A percentile compares a stretch with the other conserved stretches of the same genome.
These are phyloP conservation scores for Sturnira hondurensis DNA, from an alignment of 2,113 vertebrate genomes.

Conservation along the genomic window DNA sequence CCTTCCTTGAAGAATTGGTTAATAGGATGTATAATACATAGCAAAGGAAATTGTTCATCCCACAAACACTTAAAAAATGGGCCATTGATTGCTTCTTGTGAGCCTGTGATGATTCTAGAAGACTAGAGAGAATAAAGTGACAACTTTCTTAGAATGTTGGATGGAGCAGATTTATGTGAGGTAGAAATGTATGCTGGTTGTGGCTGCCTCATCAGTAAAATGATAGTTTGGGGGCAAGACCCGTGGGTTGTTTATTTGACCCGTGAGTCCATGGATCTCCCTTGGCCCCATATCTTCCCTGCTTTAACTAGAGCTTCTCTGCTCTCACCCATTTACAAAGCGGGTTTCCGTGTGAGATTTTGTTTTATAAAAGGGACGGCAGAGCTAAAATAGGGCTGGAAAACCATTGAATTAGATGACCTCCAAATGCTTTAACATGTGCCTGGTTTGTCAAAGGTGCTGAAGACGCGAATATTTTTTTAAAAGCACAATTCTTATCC, in stretches of 20 bases:
- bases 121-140: neutral
- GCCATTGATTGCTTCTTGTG: neutral
- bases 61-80: neutral
- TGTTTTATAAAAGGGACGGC: neutral
- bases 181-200: neutral
- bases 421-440: neutral
- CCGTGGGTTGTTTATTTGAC: neutral
- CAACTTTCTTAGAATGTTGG: neutral
- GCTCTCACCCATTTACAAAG: neutral
- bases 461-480: neutral
- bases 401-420: neutral
- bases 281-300: rapidly evolving
- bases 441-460: neutral
- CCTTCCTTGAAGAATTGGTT: slow-evolving; percentile 37
- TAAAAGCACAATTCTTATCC: neutral
- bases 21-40: neutral
- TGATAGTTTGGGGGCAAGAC: neutral
- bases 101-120: neutral
- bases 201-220: neutral
- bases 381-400: neutral
- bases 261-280: neutral
- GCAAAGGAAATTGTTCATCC: slow-evolving; percentile 18
- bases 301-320: neutral
- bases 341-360: neutral
- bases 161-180: neutral